Base-by-base conservation (phyloP, 1,140 invertebrate species). In the Trichoplusia ni region DNA sequence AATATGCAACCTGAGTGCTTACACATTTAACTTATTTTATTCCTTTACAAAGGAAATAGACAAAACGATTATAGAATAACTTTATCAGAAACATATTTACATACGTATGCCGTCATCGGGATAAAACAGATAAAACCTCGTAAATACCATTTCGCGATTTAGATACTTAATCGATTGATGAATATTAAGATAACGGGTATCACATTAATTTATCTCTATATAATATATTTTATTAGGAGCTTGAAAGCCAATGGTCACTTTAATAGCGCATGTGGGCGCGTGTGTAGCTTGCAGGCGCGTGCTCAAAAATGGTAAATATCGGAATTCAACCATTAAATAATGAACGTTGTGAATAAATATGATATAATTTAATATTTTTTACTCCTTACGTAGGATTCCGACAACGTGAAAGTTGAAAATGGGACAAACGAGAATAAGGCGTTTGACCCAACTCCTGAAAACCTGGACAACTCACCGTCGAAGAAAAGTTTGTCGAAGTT, bases 361-460 rank as follows among this genome's bases (percentile, higher is more conserved):
- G 5, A 5, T 16, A n/a, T 14, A 9, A 27, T 29, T 18, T 46
- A 44, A n/a, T 4, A n/a, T 21, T 37, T n/a, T 40, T 40, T 23
- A 29, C 4, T 44, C 42, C 47, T 65, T 49, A 54, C 64, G 31
- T 49, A 76, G 70, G 68, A 73, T 19, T 29, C 49, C 27, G 42
- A 58, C 8, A 38, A 58, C 27, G 53, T 49, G 14, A 66, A 56
- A 40, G 47, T 60, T 27, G 73, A 69, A 64, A 67, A 67, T 56
- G 73, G 69, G 2, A 67, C 42, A 25, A 54, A 66, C 4, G 13
- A 40, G 8, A 79, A 79, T 58, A 38, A 44, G 16, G 73, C 42
- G 11, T 79, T 77, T 59, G 72, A 71, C 19, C 40, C 70, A 14
- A 51, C 63, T 6, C 75, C 70, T 0, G 77, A 77, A 69, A 46